Percentiles rank a stretch among this genome's conserved stretches.
These are phyloP conservation scores for Sycophaga agraensis DNA, from an alignment of 1,140 invertebrate genomes.

Conservation along the genomic window DNA sequence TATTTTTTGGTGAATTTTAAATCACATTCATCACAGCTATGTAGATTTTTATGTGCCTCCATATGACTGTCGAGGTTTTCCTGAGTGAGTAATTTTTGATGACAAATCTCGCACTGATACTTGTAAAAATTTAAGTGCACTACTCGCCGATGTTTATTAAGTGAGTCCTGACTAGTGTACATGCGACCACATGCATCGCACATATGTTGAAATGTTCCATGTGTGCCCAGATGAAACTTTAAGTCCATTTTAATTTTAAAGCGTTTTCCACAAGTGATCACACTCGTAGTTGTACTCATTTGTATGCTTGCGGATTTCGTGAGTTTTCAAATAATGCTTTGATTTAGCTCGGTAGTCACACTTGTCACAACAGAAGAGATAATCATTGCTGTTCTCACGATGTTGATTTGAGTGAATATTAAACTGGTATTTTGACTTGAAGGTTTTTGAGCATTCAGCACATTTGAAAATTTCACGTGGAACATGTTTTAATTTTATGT, in stretches of 20 bases:
- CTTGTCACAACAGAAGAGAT: slow-evolving; percentile 35
- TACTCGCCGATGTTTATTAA: slow-evolving; percentile 40
- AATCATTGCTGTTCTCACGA: slow-evolving; percentile 16
- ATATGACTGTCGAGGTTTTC: slow-evolving; percentile 42
- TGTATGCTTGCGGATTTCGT: slow-evolving; percentile 40
- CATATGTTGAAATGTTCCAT: slow-evolving; percentile 36
- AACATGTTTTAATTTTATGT: slow-evolving; percentile 29
- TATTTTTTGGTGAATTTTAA: slow-evolving; percentile 62
- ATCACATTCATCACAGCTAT: slow-evolving; percentile 71
- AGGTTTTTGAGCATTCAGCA: slow-evolving; percentile 29
- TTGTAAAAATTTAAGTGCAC: slow-evolving; percentile 37
- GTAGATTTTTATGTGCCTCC: slow-evolving; percentile 50
- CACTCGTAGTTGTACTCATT: slow-evolving; percentile 54
- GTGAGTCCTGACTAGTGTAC: slow-evolving; percentile 36
- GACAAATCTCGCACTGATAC: slow-evolving; percentile 37
- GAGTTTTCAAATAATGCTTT: slow-evolving; percentile 34
- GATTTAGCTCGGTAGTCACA: slow-evolving; percentile 36
- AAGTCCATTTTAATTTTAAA: slow-evolving; percentile 52
- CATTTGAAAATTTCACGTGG: slow-evolving; percentile 22
- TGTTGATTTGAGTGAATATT: slow-evolving; percentile 8
- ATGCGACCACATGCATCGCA: slow-evolving; percentile 43
- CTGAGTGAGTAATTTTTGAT: slow-evolving; percentile 35
- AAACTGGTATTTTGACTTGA: slow-evolving; percentile 24
- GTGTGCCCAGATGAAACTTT: slow-evolving; percentile 50
- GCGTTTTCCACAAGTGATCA: slow-evolving; percentile 54